A percentile compares a stretch with the other conserved stretches of the same genome.
Conservation (phyloP, 2,113 vertebrate species). For the Ictidomys tridecemlineatus region DNA sequence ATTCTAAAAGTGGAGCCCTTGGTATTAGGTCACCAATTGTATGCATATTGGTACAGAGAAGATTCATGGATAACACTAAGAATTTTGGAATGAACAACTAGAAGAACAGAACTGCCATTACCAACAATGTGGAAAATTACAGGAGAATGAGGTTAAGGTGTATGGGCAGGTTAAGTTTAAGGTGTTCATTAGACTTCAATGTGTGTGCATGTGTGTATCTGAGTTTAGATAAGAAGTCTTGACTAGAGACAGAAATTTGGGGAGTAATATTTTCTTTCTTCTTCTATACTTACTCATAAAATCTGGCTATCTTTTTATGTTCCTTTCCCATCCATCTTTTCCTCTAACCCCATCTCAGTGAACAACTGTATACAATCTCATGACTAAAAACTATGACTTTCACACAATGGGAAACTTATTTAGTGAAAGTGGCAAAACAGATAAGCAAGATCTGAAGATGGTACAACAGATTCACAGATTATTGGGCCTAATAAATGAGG, state of each 20-base stretch:
- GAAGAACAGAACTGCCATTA: not conserved
- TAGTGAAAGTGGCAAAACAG: not conserved
- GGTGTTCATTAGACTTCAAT: not conserved
- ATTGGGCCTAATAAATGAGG: not conserved
- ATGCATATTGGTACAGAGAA: not conserved
- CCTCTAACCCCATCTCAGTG: not conserved
- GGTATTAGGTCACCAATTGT: not conserved
- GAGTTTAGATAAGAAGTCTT: not conserved
- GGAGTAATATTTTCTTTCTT: not conserved
- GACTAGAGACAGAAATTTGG: not conserved
- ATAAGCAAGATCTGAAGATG: not conserved
- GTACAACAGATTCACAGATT: not conserved
- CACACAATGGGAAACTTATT: not conserved
- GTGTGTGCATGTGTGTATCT: too few species aligned
- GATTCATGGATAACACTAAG: not conserved
- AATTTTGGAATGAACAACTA: not conserved
- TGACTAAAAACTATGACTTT: not conserved
- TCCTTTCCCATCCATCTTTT: not conserved
- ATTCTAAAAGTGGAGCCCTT: not conserved
- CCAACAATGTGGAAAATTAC: not conserved
- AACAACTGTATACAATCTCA: not conserved
- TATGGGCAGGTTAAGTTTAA: not conserved
- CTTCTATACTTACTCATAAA: conserved; percentile 1
- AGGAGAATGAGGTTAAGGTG: not conserved
- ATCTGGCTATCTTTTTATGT: not conserved